Evolutionary conservation across 2,888 invertebrate genomes (phyloP), one percentile per base, ranked within the genome.

Genomic region (Serripes groenlandicus): DNA sequence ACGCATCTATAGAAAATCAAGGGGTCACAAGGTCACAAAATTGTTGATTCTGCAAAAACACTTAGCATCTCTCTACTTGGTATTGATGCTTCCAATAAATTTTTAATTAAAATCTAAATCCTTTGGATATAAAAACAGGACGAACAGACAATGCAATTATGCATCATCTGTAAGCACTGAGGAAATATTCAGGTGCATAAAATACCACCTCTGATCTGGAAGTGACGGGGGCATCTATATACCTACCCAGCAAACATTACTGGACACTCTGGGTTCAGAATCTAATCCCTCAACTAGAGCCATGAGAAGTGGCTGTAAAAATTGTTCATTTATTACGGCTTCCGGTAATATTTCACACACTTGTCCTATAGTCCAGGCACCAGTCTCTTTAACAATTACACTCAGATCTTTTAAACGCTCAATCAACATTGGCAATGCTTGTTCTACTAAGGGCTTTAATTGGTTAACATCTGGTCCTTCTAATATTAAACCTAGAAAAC

Each of bases 261-360:
- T 97, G 0, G 99, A 99, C 0, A 99, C 99, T 35, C 99, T 83
- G 96, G 5, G 99, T 93, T 99, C 99, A 2, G 98, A 97, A 91
- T 97, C 97, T 28, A 99, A 95, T 0, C 98, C 98, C 90, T 94
- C 93, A 1, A 95, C 95, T 56, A 96, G 94, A 3, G 95, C 95
- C 60, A 95, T 95, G 52, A 96, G 92, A 35, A 95, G 97, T 96
- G 95, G 96, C 78, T 97, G 97, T 71, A 99, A 95, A 95, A 97
- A 98, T 91, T 97, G 97, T 94, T 94, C 94, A 80, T 97, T 98
- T 75, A 99, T 97, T 0, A 98, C 98, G 34, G 98, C 98, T 93
- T 98, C 98, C 0, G 99, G 98, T 74, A 98, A 97, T 75, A 99
- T 97, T 95, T 99, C 99, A 95, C 99, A 99, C 86, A 99, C 98